phyloP scores from a whole-genome alignment of 2,888 invertebrate species.

The Ommatoiulus sabulosus region DNA sequence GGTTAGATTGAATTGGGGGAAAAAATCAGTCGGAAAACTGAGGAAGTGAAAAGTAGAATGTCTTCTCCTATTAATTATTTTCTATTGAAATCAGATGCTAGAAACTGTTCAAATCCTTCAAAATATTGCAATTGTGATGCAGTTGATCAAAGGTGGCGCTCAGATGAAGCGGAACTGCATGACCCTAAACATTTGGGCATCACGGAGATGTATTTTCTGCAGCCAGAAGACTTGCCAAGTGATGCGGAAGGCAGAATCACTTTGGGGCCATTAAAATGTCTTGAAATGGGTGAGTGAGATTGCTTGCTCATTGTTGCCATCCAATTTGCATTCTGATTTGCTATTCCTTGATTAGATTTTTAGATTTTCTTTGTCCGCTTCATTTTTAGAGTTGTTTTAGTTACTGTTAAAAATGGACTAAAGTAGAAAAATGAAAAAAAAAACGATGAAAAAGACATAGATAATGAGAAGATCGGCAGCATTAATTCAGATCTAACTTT shows the following conservation, averaged over 20 bases:
- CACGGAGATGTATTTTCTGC: conserved; percentile 89
- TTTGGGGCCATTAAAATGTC: conserved; percentile 90
- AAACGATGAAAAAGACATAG: too few relatives aligned
- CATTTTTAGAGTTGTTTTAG: too few relatives aligned
- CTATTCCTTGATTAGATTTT: too few relatives aligned
- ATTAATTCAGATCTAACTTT: too few relatives aligned
- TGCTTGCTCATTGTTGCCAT: conserved; percentile 42
- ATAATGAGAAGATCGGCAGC: too few relatives aligned
- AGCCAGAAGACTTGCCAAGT: conserved; percentile 83
- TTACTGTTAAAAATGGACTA: too few relatives aligned
- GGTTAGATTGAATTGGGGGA: conserved; percentile 50
- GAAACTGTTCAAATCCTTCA: conserved; percentile 82
- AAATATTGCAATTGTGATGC: conserved; percentile 93
- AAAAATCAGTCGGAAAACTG: too few relatives aligned
- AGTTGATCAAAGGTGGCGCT: conserved; percentile 83
- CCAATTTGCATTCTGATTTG: conserved; percentile 55
- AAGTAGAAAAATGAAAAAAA: too few relatives aligned
- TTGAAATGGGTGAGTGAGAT: conserved; percentile 85
- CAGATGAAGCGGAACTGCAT: conserved; percentile 87
- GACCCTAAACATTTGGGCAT: conserved; percentile 86
- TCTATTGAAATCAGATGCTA: conserved; percentile 73
- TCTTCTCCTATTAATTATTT: too few relatives aligned
- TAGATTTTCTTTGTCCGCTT: too few relatives aligned
- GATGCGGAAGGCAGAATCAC: conserved; percentile 90
- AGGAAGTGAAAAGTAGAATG: too few relatives aligned